Evolutionary conservation across 2,888 invertebrate species (phyloP).

Genomic region (Drosophila koepferae): DNA sequence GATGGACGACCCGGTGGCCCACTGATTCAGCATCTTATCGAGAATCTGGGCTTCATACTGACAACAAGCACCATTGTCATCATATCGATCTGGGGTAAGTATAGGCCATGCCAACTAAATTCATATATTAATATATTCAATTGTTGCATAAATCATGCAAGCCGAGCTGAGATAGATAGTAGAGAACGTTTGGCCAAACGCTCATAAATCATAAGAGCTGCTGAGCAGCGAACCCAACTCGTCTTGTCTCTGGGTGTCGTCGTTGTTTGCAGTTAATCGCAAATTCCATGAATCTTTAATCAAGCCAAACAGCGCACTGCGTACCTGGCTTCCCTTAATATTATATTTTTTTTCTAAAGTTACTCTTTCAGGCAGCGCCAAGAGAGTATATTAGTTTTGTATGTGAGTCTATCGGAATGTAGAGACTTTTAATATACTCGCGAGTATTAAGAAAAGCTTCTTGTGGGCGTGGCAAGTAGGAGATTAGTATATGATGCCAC

Average conservation of each 20-base stretch:
- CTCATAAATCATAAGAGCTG: slow-evolving; percentile 63
- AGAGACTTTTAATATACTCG: too few species aligned
- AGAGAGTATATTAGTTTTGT: neutral
- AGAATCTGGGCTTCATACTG: slow-evolving; percentile 82
- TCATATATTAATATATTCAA: slow-evolving; percentile 38
- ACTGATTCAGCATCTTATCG: slow-evolving; percentile 74
- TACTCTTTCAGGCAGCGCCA: neutral
- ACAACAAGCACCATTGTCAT: slow-evolving; percentile 76
- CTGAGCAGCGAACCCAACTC: slow-evolving; percentile 9
- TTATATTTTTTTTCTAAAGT: neutral
- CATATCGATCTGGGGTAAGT: slow-evolving; percentile 80
- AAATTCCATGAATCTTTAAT: slow-evolving; percentile 74
- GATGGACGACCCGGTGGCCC: slow-evolving; percentile 69
- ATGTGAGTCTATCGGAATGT: too few species aligned
- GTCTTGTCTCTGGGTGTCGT: slow-evolving; percentile 17
- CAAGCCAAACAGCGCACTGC: slow-evolving; percentile 37
- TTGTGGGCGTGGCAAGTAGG: too few species aligned
- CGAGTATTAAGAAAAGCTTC: neutral
- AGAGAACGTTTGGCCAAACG: slow-evolving; percentile 1
- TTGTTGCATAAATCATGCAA: slow-evolving; percentile 54
- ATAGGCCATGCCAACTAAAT: slow-evolving; percentile 8
- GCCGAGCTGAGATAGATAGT: slow-evolving; percentile 5
- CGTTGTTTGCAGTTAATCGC: slow-evolving; percentile 66
- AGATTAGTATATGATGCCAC: too few species aligned
- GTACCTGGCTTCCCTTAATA: neutral